Evolutionary conservation across 2,888 invertebrate species (phyloP), one percentile per base, ranked within the genome.

Genomic region (Metellina segmentata): DNA sequence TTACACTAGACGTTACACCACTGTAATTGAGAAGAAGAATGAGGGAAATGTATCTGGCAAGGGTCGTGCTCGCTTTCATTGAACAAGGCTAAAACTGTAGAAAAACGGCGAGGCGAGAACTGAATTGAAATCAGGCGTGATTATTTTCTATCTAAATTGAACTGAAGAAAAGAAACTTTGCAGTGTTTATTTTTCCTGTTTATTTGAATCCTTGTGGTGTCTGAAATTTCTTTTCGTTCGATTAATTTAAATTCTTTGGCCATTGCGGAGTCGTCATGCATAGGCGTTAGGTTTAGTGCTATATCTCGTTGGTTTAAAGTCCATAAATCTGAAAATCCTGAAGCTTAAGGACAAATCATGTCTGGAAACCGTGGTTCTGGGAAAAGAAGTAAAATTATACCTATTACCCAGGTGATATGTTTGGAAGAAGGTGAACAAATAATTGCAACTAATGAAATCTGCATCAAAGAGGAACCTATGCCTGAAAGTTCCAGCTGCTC

Each of bases 61-160:
- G 7, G 51, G 11, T n/a, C 13, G 34, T 34, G 34, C 34, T 34
- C 34, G 34, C 49, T 71, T 71, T 49, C 20, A 13, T 52, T 7
- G 72, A 70, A 61, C 49, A 78, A 70, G 77, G 78, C 70, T 61
- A 78, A 77, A 78, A 70, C 51, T 51, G 16, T 86, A 20, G 61
- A 81, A 77, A n/a, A 61, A 49, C 48, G 52, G 71, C 52, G 19
- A 6, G 61, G 16, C 34, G 74, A 72, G 91, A 91, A 91, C 91
- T 91, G 91, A 91, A 91, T 91, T 91, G 91, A 91, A 91, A 91
- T 91, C 77, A 91, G 87, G 82, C 75, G 90, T 85, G 85, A 72
- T 90, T 74, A 49, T 91, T 71, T 61, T 70, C 20, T 86, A 70
- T 83, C 77, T 53, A 87, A 87, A 79, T 91, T 87, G 87, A 87